Base-by-base conservation (phyloP, 2,113 vertebrate species). In the Jacana jacana region DNA sequence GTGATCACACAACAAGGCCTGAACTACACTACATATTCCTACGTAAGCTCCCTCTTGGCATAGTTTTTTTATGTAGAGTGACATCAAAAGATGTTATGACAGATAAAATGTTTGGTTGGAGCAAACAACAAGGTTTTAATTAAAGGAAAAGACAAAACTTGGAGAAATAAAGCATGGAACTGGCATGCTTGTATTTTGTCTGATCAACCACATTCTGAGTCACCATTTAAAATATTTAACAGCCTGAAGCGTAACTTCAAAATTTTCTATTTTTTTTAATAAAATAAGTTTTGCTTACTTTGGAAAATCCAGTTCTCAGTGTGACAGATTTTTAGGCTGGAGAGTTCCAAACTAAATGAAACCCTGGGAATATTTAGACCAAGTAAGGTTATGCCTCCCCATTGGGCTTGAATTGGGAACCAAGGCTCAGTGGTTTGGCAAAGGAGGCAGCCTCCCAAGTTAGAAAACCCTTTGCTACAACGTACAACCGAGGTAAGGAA, bases 401-500 rank as follows among this genome's bases (percentile, higher is more conserved):
- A 20, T 18, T 12, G 15, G 1, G 4, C 54, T 3, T 4, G 6
- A 49, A 12, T 6, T 23, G 23, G 5, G 8, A 58, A 54, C 17
- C 19, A 49, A 37, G 27, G 63, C 46, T 65, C 39, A 4, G 6
- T 48, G 48, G 46, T 52, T 39, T 46, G 27, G 54, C 49, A 52
- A 42, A n/a, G 27, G 9, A 79, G 0, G 1, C 10, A 58, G 66
- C 20, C 28, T 35, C 18, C 0, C 10, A 78, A 82, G 5, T 16
- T 6, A 44, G 33, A 44, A 28, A 42, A 58, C 37, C 30, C 42
- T 63, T 17, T 22, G 30, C 22, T 30, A 18, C n/a, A 61, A 51
- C 6, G 9, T 35, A 54, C 9, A 44, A 9, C 46, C 28, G 35
- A 61, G 48, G 40, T 46, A 65, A 81, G 52, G 13, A 91, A 13